Evolutionary conservation across 1,140 invertebrate species (phyloP).

Genomic region (Berghia stephanieae): DNA sequence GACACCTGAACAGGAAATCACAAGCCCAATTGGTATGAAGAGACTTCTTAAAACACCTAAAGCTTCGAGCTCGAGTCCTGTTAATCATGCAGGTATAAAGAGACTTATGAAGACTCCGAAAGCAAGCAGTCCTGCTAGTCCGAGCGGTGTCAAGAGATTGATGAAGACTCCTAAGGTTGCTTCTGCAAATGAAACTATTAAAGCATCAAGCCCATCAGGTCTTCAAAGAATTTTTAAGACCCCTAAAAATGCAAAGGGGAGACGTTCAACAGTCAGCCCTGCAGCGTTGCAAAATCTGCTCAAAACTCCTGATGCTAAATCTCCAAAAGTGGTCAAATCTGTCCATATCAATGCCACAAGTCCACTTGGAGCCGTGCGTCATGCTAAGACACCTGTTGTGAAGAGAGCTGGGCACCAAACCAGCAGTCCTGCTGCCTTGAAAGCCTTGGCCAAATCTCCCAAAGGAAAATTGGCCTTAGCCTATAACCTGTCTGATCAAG

Average conservation of each 20-base stretch:
- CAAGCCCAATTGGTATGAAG: conserved; percentile 34
- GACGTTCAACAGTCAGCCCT: background rate
- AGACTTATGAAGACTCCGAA: conserved; percentile 43
- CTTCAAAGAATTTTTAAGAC: conserved; percentile 37
- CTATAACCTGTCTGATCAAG: too few species aligned
- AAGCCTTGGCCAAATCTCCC: conserved; percentile 49
- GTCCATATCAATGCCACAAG: conserved; percentile 19
- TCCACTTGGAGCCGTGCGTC: conserved; percentile 44
- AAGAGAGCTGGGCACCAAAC: conserved; percentile 24
- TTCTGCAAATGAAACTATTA: conserved; percentile 19
- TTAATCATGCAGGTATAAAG: conserved; percentile 38
- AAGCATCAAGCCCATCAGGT: conserved; percentile 25
- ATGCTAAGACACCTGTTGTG: conserved; percentile 29
- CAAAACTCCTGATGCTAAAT: background rate
- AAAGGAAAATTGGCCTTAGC: too few species aligned
- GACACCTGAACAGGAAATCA: background rate
- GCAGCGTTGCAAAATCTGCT: background rate
- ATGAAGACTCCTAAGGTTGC: conserved; percentile 39
- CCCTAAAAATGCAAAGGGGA: conserved; percentile 8
- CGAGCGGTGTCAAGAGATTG: conserved; percentile 33
- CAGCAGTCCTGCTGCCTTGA: conserved; percentile 27
- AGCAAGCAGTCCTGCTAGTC: conserved; percentile 27
- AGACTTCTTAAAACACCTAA: conserved; percentile 39
- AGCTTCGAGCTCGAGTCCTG: conserved; percentile 12
- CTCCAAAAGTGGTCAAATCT: conserved; percentile 8